phyloP scores from a whole-genome alignment of 2,797 vertebrate genomes.

The Crypturellus tataupa region DNA sequence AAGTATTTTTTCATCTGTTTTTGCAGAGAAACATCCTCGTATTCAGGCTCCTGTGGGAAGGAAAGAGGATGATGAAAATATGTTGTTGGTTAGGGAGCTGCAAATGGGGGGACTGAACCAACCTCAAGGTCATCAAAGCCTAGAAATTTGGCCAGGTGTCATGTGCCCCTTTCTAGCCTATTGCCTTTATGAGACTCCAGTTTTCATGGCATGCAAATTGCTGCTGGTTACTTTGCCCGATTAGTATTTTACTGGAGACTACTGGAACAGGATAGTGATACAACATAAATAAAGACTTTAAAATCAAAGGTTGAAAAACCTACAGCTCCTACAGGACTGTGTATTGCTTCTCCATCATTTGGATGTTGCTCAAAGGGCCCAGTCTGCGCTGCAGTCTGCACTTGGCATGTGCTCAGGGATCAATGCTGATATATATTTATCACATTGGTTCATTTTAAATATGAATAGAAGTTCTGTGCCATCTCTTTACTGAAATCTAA shows the following conservation, averaged over 20 bases:
- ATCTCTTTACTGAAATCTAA: not conserved
- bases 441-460: not conserved
- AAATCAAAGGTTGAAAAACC: not conserved
- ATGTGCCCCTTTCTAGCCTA: not conserved
- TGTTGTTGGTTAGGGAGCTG: constrained; percentile 24
- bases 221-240: not conserved
- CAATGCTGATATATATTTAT: accelerated
- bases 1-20: not conserved
- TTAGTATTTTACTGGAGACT: not conserved
- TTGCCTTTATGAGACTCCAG: not conserved
- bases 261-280: not conserved
- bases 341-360: not conserved
- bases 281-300: not conserved
- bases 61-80: not conserved
- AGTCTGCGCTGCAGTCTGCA: not conserved
- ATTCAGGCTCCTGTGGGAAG: not conserved
- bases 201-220: no score
- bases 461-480: not conserved
- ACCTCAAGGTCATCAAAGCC: constrained; percentile 23
- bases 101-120: not conserved
- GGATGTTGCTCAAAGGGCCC: accelerated
- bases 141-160: accelerated
- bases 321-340: not conserved
- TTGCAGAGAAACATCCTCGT: not conserved
- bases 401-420: not conserved